These are phyloP conservation scores for Myotis vivesi DNA, from an alignment of 2,797 vertebrate genomes.

Conservation along the genomic window DNA sequence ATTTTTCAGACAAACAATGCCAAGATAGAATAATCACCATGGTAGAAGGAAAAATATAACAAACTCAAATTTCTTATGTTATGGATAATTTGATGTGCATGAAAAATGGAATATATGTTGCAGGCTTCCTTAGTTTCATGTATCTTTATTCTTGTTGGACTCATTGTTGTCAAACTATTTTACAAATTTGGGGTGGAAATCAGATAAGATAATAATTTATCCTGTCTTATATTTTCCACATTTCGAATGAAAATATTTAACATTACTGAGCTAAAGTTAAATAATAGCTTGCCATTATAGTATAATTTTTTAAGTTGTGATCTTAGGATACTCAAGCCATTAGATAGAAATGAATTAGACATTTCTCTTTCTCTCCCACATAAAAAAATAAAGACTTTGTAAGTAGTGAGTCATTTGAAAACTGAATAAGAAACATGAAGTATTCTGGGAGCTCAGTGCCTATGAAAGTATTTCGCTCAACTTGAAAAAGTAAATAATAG, in stretches of 20 bases:
- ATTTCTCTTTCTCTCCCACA: not conserved
- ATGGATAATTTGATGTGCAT: slow-evolving; percentile 62
- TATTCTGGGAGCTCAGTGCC: not conserved
- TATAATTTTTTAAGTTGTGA: slow-evolving; percentile 45
- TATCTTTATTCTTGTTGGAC: slow-evolving; percentile 53
- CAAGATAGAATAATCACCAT: slow-evolving; percentile 43
- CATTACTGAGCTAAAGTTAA: slow-evolving; percentile 29
- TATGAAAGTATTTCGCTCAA: slow-evolving; percentile 18
- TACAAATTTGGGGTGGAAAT: slow-evolving; percentile 70
- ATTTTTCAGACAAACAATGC: slow-evolving; percentile 64
- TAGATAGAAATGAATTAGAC: slow-evolving; percentile 10
- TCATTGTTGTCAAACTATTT: slow-evolving; percentile 77
- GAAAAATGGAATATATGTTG: slow-evolving; percentile 64
- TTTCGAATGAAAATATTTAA: slow-evolving; percentile 59
- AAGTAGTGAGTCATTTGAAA: slow-evolving; percentile 9
- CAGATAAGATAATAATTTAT: slow-evolving; percentile 72
- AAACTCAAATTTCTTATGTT: slow-evolving; percentile 57
- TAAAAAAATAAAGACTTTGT: slow-evolving; percentile 14
- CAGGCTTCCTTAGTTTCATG: slow-evolving; percentile 71
- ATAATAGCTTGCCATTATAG: not conserved
- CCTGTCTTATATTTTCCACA: slow-evolving; percentile 62
- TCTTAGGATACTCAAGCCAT: slow-evolving; percentile 4
- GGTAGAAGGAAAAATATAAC: not conserved
- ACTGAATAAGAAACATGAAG: not conserved
- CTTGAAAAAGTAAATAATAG: not conserved